Base-by-base conservation (phyloP, 2,113 vertebrate species). In the Burhinus oedicnemus region DNA sequence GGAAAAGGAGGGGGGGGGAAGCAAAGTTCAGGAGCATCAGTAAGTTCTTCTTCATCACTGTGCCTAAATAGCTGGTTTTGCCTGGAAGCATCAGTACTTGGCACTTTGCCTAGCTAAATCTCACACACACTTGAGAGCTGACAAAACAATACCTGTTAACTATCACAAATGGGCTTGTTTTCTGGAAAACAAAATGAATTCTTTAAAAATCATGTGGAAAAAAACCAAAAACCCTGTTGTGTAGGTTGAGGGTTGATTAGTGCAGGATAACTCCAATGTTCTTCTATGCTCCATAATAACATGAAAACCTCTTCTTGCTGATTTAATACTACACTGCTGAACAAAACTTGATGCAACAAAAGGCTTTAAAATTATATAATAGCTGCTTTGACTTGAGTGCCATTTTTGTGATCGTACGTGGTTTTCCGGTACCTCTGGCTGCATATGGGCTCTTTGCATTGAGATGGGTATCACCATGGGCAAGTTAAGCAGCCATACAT, bases 401-500 rank as follows among this genome's bases (percentile, higher is more conserved):
- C 0, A 1, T 7, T 75, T 38, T 26, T 18, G 11, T 20, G 30
- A 9, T 32, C 12, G 17, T 21, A 1, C 1, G 45, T n/a, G 44
- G 13, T 12, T 4, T 70, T 80, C 32, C 52, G 27, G 74, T 18
- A 5, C 3, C 17, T 40, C 22, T 17, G 34, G 30, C 42, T 45
- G 36, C 4, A 1, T 9, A 4, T 8, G 51, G 27, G 60, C 15
- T 79, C 26, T 60, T 9, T 38, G 34, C 5, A 0, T 8, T 5
- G 27, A 18, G 44, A 0, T 29, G 60, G 38, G 13, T 8, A 10
- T 32, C 18, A 11, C 34, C 2, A 1, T 6, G 34, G 42, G 42
- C 16, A 7, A 19, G 40, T 9, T 21, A 36, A 32, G n/a, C 27
- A 11, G 15, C 5, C 11, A 0, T 6, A 51, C 1, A 0, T 42